Conservation (phyloP, 2,797 vertebrate genomes). For the Graptemys geographica region DNA sequence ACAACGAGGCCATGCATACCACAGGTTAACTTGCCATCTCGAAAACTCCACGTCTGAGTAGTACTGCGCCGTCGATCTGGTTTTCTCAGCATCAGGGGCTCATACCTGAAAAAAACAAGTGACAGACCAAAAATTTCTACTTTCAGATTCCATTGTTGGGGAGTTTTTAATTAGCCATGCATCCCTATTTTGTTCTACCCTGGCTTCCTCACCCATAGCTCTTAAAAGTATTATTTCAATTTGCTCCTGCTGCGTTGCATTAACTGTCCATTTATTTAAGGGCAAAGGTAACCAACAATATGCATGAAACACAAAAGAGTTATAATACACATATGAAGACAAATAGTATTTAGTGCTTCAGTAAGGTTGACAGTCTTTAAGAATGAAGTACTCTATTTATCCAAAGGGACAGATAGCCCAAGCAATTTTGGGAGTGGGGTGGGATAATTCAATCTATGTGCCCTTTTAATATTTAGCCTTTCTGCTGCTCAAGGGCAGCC, state of each 20-base stretch:
- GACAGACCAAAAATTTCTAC: fast-evolving
- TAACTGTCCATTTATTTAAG: background rate
- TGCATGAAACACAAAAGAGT: background rate
- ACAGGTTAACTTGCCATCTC: constrained; percentile 91
- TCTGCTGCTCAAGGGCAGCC: background rate
- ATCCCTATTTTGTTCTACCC: background rate
- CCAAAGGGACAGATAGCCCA: background rate
- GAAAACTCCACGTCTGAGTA: constrained; percentile 97
- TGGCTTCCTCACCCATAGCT: background rate
- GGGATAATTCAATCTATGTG: background rate
- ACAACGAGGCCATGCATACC: constrained; percentile 94
- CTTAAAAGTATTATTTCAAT: background rate
- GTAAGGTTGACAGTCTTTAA: background rate
- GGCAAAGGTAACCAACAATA: background rate
- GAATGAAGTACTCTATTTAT: background rate
- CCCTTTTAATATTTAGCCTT: background rate
- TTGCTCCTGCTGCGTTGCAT: background rate
- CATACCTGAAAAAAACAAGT: constrained; percentile 83
- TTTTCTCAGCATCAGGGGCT: constrained; percentile 93
- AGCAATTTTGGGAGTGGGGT: background rate
- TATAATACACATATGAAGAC: fast-evolving
- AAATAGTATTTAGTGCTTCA: background rate
- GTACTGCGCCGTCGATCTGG: constrained; percentile 93
- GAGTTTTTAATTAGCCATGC: background rate
- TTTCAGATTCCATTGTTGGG: fast-evolving